Conservation (phyloP, 2,797 vertebrate genomes). For the Nasua narica region DNA sequence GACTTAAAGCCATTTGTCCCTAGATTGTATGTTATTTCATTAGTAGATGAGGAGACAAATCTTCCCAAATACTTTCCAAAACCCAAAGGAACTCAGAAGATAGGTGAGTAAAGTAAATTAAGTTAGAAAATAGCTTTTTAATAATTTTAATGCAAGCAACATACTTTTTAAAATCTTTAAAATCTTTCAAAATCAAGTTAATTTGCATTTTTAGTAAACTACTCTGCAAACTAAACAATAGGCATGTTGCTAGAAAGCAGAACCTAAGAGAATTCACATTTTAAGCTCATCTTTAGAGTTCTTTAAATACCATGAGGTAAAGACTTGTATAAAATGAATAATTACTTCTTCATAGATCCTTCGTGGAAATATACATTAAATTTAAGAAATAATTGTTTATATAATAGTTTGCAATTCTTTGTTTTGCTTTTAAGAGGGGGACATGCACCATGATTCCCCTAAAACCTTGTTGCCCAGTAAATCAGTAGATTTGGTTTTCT, state of each 20-base stretch:
- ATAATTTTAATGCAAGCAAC: not conserved
- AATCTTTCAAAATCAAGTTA: not conserved
- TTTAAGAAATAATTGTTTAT: not conserved
- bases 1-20: not conserved
- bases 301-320: not conserved
- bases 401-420: not conserved
- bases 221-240: not conserved
- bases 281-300: not conserved
- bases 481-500: not conserved
- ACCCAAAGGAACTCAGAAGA: not conserved
- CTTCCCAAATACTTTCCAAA: not conserved
- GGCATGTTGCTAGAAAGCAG: not conserved
- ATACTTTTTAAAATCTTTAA: constrained; percentile 31
- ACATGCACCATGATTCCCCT: not conserved
- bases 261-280: not conserved
- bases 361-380: not conserved
- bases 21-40: not conserved
- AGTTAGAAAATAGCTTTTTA: not conserved
- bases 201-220: not conserved
- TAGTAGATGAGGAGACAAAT: not conserved
- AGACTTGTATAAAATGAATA: not conserved
- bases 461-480: not conserved
- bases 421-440: not conserved
- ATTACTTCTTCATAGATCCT: not conserved
- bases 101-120: not conserved